phyloP scores from a whole-genome alignment of 2,888 invertebrate genomes.

The Bruchidius siliquastri region DNA sequence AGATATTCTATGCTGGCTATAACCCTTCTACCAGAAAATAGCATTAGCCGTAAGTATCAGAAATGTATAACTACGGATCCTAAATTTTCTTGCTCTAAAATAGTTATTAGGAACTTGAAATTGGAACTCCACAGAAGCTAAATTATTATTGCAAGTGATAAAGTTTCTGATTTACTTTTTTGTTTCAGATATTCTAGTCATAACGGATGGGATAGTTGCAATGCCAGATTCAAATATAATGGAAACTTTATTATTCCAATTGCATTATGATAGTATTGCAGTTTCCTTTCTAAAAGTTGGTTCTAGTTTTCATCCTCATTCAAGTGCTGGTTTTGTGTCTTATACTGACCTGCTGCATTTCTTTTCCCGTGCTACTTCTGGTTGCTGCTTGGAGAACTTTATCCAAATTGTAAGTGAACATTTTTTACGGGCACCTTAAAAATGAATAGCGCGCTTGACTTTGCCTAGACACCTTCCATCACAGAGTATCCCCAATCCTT shows the following conservation, averaged over 20 bases:
- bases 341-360: conserved; percentile 72
- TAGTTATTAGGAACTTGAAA: too few species aligned
- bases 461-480: too few species aligned
- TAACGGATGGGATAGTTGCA: conserved; percentile 70
- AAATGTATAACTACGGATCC: too few species aligned
- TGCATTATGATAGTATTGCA: conserved; percentile 67
- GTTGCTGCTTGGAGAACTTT: conserved; percentile 59
- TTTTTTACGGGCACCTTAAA: too few species aligned
- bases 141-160: neutral
- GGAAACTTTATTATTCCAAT: conserved; percentile 66
- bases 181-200: conserved; percentile 62
- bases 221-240: conserved; percentile 68
- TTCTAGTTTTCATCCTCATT: conserved; percentile 60
- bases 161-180: neutral
- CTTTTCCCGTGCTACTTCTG: conserved; percentile 70
- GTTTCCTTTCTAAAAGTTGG: conserved; percentile 73
- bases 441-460: too few species aligned
- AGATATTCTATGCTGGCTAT: conserved; percentile 71
- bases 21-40: conserved; percentile 69
- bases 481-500: too few species aligned
- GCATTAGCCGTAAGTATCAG: conserved; percentile 60
- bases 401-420: conserved; percentile 48
- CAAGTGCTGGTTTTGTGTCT: conserved; percentile 64
- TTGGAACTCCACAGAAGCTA: too few species aligned
- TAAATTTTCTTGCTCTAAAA: too few species aligned